Base-by-base conservation (phyloP, 1,140 invertebrate species). In the Palaemon carinicauda region DNA sequence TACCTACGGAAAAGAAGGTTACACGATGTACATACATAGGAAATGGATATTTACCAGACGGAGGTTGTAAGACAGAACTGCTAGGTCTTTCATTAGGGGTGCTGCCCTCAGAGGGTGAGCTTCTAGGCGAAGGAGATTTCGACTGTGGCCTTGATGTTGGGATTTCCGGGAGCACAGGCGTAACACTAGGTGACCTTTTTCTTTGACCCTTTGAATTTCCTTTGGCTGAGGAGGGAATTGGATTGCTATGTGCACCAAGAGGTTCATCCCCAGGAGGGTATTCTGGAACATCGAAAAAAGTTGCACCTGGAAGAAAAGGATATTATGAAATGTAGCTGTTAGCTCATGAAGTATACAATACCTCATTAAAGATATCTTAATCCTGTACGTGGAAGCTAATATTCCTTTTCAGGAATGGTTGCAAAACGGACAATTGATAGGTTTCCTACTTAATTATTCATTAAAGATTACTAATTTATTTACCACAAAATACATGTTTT, bases 281-380 rank as follows among this genome's bases (percentile, higher is more conserved):
- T 52, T 84, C 82, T 51, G 82, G 82, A 14, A 84, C 33, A 19
- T 84, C 74, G 73, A 84, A 84, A n/a, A 74, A 51, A 69, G 71
- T 60, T 24, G 75, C 73, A 1, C 82, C 82, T 84, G 73, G n/a
- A 17, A 33, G 31, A 24, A 5, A 53, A 31, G 15, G 10, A 41
- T 12, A 27, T 74, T 1, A 27, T 29, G 1, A 0, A 29, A 17
- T 73, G 7, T 24, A 24, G 1, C 5, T 24, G 0, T 29, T 73
- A 17, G 1, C 41, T 41, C 7, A 0, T 41, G 41, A 7, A 41
- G n/a, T n/a, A n/a, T n/a, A n/a, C n/a, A n/a, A n/a, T n/a, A n/a
- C 1, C 41, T 7, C 41, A 41, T 4, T 0, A 4, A 41, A 12
- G 41, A 41, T 41, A 9, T 41, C 1, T 41, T 3, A 4, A 41